Evolutionary conservation across 1,140 invertebrate genomes (phyloP), one percentile per base, ranked within the genome.

Genomic region (Frieseomelitta varia): DNA sequence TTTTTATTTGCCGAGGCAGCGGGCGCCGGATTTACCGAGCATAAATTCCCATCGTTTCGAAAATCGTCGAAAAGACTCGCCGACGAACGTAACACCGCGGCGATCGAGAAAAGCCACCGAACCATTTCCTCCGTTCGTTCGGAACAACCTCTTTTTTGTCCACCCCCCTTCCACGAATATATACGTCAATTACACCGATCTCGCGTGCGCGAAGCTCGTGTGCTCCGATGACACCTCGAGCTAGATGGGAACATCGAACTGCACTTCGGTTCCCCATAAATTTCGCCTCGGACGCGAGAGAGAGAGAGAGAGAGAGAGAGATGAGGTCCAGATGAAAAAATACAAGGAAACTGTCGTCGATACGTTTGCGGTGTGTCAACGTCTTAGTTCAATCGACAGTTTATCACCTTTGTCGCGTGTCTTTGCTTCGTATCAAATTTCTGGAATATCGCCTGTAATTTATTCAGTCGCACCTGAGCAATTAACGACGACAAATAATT

Each of bases 221-320:
- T 90, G 39, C 39, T 47, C 90, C 91, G 92, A 94, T 92, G 92
- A 93, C 92, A 92, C 91, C 67, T 85, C 87, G 80, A 89, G 85
- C 88, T 90, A 78, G 80, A 84, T 80, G 88, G 76, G 88, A 94
- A 94, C 93, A 94, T 85, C 89, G 90, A 93, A 94, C 81, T 92
- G 92, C 92, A 94, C 93, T 94, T 93, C 90, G 88, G 85, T 85
- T 81, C 72, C 81, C 91, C 91, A 93, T 93, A 92, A 93, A 93
- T 92, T 91, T 84, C 88, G 77, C 79, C 87, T 71, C 84, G 86
- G 21, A 65, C 81, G 61, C 39, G 81, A 89, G 72, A 47, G 4
- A 24, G 39, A 71, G 39, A 39, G 39, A 30, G 14, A 21, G 19
- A 24, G 21, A 19, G 21, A 39, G 21, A 24, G 12, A n/a, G 11